Conservation (phyloP, 2,113 vertebrate genomes). For the Junco hyemalis region DNA sequence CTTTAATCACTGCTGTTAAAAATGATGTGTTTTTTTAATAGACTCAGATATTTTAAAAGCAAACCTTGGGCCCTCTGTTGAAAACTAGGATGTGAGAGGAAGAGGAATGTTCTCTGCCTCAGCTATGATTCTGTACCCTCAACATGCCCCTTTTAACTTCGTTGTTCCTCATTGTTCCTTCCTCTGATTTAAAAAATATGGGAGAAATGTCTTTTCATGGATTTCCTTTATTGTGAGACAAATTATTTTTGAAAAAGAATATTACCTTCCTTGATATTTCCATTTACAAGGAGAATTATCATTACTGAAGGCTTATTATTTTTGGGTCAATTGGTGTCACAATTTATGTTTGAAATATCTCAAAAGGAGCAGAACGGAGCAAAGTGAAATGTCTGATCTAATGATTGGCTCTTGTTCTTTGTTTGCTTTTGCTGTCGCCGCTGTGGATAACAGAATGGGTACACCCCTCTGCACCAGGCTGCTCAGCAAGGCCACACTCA, state of each 20-base stretch:
- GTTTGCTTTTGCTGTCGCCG: background rate
- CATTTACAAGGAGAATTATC: background rate
- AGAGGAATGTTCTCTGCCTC: background rate
- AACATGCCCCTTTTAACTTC: background rate
- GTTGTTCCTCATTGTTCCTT: background rate
- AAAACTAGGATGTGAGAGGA: background rate
- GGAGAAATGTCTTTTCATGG: background rate
- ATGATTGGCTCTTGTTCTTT: background rate
- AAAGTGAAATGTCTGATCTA: background rate
- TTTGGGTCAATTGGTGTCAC: accelerated
- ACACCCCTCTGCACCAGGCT: conserved; percentile 95
- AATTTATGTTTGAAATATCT: background rate
- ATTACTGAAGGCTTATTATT: background rate
- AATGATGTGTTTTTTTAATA: background rate
- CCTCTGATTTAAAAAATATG: background rate
- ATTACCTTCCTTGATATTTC: background rate
- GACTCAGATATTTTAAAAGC: background rate
- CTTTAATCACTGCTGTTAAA: background rate
- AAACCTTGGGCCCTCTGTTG: background rate
- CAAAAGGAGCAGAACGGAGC: background rate
- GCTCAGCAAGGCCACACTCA: conserved; percentile 98
- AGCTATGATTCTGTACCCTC: background rate
- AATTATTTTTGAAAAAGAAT: background rate
- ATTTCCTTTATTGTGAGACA: background rate
- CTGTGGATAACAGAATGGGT: conserved; percentile 82